Evolutionary conservation across 2,888 invertebrate species (phyloP).

Genomic region (Himalopsyche tibetana): DNA sequence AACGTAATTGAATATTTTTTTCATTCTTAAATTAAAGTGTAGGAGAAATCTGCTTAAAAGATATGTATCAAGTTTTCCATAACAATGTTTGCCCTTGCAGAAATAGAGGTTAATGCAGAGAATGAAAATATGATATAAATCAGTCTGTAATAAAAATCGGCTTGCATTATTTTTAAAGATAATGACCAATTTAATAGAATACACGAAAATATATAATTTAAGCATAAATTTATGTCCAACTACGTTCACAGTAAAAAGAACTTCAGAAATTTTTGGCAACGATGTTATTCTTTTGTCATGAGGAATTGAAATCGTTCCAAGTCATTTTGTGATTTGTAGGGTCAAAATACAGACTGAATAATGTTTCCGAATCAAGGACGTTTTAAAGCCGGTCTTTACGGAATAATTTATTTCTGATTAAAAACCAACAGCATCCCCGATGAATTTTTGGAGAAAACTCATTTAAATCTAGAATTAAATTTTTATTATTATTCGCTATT

Average conservation of each 20-base stretch:
- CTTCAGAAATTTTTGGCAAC: slow-evolving; percentile 46
- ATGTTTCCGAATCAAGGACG: slow-evolving; percentile 17
- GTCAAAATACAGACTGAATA: not conserved
- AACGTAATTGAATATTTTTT: not conserved
- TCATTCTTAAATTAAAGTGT: too few species aligned
- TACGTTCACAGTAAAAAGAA: slow-evolving; percentile 1
- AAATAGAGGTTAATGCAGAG: not conserved
- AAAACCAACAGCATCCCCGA: too few species aligned
- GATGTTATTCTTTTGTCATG: slow-evolving; percentile 22
- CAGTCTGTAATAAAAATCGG: not conserved
- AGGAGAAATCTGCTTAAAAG: too few species aligned
- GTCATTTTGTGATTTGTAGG: slow-evolving; percentile 38
- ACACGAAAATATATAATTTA: not conserved
- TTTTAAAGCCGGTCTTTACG: not conserved
- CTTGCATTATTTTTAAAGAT: not conserved
- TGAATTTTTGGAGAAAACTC: too few species aligned
- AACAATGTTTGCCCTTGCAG: not conserved
- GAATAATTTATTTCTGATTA: slow-evolving; percentile 14
- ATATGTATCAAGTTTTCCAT: not conserved
- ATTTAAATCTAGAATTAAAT: too few species aligned
- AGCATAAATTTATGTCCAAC: not conserved
- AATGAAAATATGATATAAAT: slow-evolving; percentile 13
- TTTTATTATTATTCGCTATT: too few species aligned
- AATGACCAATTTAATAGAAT: not conserved
- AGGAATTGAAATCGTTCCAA: slow-evolving; percentile 49